Evolutionary conservation across 2,888 invertebrate species (phyloP), one percentile per base, ranked within the genome.

Genomic region (Andrena bicolor): DNA sequence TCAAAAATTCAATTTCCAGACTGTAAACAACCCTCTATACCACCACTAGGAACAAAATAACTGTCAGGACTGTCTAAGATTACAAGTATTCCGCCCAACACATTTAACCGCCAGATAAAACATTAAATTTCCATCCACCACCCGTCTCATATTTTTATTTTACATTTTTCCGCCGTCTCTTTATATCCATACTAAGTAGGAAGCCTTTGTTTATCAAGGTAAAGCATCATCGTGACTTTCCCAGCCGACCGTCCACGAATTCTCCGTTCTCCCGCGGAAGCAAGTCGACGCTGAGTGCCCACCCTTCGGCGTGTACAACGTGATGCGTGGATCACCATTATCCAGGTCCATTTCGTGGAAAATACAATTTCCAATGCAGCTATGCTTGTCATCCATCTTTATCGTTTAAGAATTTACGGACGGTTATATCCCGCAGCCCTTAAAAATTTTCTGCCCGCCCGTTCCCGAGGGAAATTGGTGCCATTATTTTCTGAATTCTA

Each of bases 381-480:
- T 5, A 13, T 23, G 63, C 20, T 26, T 32, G 13, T 48, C 71
- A 76, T 77, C 51, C 60, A 51, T 78, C 80, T 78, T 80, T 63
- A 66, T 78, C 60, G 65, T 71, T 64, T 61, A 51, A 41, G 51
- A 70, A 65, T 78, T 71, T 76, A 63, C 35, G 28, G 8, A 7
- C 49, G 23, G 28, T 60, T 49, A 26, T 35, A 23, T 49, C 60
- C 56, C 16, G 26, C 30, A 0, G 7, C 28, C 30, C 16, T 26
- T 20, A 23, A 68, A 32, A 75, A 51, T 35, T 61, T 68, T 61
- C 75, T 23, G 30, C 58, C 26, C n/a, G 10, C n/a, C n/a, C 2
- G 0, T 49, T 23, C 48, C n/a, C 16, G 16, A 23, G 60, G 51
- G 30, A 41, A 63, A 70, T 63, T 61, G 32, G 7, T 20, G 58